These are phyloP conservation scores for Pseudanteris insignis DNA, from an alignment of 2,888 invertebrate species.

Conservation along the genomic window DNA sequence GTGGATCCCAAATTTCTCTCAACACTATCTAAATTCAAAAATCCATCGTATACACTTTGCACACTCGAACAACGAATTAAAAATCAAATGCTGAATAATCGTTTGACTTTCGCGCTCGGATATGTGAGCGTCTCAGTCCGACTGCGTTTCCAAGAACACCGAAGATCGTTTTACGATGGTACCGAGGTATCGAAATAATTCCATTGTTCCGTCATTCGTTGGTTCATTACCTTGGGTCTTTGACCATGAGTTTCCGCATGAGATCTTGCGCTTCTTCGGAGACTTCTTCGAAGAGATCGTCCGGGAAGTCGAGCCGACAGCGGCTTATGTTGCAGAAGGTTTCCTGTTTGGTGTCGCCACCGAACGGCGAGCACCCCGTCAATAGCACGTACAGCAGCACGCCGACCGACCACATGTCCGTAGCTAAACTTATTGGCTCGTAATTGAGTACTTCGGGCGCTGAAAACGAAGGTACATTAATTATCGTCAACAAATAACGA, in stretches of 20 bases:
- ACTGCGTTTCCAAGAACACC: too few relatives aligned
- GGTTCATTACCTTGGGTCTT: constrained; percentile 83
- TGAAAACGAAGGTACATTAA: constrained; percentile 60
- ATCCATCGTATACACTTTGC: too few relatives aligned
- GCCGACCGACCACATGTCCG: constrained; percentile 98
- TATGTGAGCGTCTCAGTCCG: too few relatives aligned
- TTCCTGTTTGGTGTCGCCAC: constrained; percentile 95
- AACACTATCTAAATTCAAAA: too few relatives aligned
- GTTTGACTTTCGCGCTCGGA: too few relatives aligned
- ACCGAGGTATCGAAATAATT: neutral
- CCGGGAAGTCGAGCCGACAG: constrained; percentile 92
- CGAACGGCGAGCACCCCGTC: constrained; percentile 95
- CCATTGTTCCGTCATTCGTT: constrained; percentile 12
- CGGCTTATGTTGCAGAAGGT: constrained; percentile 97
- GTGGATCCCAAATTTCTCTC: too few relatives aligned
- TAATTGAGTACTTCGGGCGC: constrained; percentile 95
- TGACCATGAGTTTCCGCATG: constrained; percentile 87
- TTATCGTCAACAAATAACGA: neutral
- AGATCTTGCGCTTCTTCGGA: constrained; percentile 90
- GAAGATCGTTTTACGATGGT: too few relatives aligned
- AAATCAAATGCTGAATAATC: too few relatives aligned
- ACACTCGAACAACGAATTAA: too few relatives aligned
- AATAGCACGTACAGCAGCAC: constrained; percentile 93
- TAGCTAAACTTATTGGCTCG: constrained; percentile 91
- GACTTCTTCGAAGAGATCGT: constrained; percentile 88